Percentiles rank a stretch among this genome's conserved stretches.
These are phyloP conservation scores for Albula glossodonta DNA, from an alignment of 2,113 vertebrate genomes.

Conservation along the genomic window DNA sequence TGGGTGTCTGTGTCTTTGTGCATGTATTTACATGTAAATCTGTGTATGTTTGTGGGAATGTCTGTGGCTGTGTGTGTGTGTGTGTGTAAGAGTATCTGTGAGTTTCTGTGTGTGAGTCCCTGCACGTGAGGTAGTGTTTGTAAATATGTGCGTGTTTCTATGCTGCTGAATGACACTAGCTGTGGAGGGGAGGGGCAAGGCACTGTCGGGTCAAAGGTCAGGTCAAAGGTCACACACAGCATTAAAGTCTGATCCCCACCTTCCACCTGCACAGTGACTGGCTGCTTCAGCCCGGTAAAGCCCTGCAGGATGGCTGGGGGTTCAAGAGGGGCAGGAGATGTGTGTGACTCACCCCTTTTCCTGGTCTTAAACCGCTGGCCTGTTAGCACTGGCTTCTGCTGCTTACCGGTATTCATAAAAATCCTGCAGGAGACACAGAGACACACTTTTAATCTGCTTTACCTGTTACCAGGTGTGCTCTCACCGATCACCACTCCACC, in stretches of 20 bases:
- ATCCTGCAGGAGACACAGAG: slow-evolving; percentile 62
- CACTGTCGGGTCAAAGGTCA: not conserved
- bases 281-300: not conserved
- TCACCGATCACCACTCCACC: no score
- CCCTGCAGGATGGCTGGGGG: not conserved
- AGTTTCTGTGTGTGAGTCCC: not conserved
- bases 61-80: not conserved
- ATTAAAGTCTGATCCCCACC: not conserved
- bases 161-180: not conserved
- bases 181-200: not conserved
- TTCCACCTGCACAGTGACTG: not conserved
- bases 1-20: no score
- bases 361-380: slow-evolving; percentile 96
- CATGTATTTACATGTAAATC: not conserved
- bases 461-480: not conserved
- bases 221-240: not conserved
- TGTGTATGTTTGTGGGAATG: not conserved
- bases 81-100: not conserved
- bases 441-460: not conserved
- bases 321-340: not conserved
- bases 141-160: slow-evolving; percentile 1
- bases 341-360: slow-evolving; percentile 84
- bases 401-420: slow-evolving; percentile 94
- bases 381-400: slow-evolving; percentile 95
- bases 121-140: no score